Percentiles rank a stretch among this genome's conserved stretches.
phyloP scores from a whole-genome alignment of 2,797 vertebrate species.

The Sorex maritimensis region DNA sequence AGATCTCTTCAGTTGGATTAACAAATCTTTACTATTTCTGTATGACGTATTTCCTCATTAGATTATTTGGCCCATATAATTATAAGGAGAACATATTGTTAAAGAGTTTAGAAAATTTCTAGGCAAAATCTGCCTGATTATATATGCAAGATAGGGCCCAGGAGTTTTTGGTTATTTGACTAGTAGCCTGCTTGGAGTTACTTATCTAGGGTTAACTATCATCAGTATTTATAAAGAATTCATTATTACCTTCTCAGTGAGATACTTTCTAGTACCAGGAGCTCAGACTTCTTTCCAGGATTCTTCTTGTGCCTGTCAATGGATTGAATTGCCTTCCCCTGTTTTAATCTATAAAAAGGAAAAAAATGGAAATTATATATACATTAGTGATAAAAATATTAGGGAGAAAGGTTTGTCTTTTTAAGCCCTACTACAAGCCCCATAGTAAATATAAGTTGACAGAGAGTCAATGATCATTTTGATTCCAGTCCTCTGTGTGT shows the following conservation, averaged over 20 bases:
- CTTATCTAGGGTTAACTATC: slow-evolving; percentile 8
- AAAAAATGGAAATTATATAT: slow-evolving; percentile 38
- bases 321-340: slow-evolving; percentile 30
- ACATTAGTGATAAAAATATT: slow-evolving; percentile 69
- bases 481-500: slow-evolving; percentile 41
- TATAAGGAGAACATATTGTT: background rate
- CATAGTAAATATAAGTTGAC: slow-evolving; percentile 66
- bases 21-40: slow-evolving; percentile 23
- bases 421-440: slow-evolving; percentile 52
- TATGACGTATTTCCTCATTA: slow-evolving; percentile 6
- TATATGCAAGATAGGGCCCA: background rate
- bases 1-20: slow-evolving; percentile 13
- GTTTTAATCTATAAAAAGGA: slow-evolving; percentile 57
- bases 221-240: slow-evolving; percentile 42
- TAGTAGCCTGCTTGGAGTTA: background rate
- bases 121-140: background rate
- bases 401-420: slow-evolving; percentile 63
- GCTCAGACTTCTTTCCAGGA: background rate
- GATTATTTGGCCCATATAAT: background rate
- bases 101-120: slow-evolving; percentile 22
- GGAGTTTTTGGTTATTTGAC: background rate
- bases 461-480: slow-evolving; percentile 60
- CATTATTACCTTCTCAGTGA: background rate
- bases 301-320: background rate
- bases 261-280: background rate